Percentiles rank a stretch among this genome's conserved stretches.
Conservation (phyloP, 2,113 vertebrate genomes). For the Thamnaconus septentrionalis region DNA sequence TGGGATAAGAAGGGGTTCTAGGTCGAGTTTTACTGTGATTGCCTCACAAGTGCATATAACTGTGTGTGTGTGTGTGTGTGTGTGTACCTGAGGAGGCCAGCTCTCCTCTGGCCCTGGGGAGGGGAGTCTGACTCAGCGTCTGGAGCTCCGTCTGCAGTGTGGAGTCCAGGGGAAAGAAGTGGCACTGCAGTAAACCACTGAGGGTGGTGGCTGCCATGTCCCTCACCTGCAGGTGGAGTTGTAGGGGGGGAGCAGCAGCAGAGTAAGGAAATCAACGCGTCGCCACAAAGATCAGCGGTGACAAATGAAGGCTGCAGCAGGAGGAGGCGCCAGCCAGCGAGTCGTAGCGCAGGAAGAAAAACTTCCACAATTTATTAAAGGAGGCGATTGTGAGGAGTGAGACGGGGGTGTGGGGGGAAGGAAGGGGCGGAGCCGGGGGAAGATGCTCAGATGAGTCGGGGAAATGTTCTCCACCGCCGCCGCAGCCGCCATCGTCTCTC, state of each 20-base stretch:
- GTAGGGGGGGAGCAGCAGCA: background rate
- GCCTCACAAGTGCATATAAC: slow-evolving; percentile 18
- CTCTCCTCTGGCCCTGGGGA: slow-evolving; percentile 90
- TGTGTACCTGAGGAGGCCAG: slow-evolving; percentile 81
- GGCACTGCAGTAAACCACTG: slow-evolving; percentile 93
- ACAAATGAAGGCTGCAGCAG: slow-evolving; percentile 40
- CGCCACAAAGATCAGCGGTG: slow-evolving; percentile 24
- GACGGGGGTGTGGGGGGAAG: slow-evolving; percentile 27
- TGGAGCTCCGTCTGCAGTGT: slow-evolving; percentile 94
- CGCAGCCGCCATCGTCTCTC: slow-evolving; percentile 32
- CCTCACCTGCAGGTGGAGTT: slow-evolving; percentile 81
- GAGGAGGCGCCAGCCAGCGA: slow-evolving; percentile 4
- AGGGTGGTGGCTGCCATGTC: slow-evolving; percentile 97
- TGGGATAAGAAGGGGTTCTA: slow-evolving; percentile 54
- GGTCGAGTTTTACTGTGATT: slow-evolving; percentile 47
- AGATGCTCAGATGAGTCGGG: slow-evolving; percentile 35
- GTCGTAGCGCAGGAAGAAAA: slow-evolving; percentile 30
- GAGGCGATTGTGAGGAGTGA: slow-evolving; percentile 25
- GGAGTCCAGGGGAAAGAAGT: slow-evolving; percentile 90
- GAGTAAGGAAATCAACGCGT: background rate
- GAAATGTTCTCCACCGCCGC: slow-evolving; percentile 48
- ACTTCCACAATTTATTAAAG: slow-evolving; percentile 48
- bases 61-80: slow-evolving; percentile 72
- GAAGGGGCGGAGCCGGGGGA: background rate
- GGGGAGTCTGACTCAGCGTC: slow-evolving; percentile 91